Percentiles rank a stretch among this genome's conserved stretches.
phyloP scores from a whole-genome alignment of 2,888 invertebrate genomes.

The Napeogenes inachia region DNA sequence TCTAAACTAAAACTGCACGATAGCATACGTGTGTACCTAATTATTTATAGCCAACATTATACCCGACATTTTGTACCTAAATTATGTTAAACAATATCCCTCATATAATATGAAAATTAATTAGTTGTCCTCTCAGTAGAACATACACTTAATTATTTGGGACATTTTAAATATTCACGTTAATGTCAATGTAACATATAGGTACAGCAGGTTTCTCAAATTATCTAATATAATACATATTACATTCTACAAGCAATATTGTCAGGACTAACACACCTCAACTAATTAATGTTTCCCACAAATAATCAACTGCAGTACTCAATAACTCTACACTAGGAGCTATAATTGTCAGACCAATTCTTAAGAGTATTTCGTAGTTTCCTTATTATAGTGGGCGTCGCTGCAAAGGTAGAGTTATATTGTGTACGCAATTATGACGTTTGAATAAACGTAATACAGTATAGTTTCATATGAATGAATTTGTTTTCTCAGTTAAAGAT shows the following conservation, averaged over 20 bases:
- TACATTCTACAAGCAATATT: constrained; percentile 5
- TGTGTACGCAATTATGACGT: constrained; percentile 21
- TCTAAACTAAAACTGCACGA: too few species aligned
- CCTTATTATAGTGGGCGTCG: constrained; percentile 12
- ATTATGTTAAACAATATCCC: too few species aligned
- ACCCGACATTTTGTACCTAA: too few species aligned
- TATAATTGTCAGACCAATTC: constrained; percentile 25
- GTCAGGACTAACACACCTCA: constrained; percentile 15
- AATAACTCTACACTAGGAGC: constrained; percentile 23
- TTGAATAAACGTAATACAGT: constrained; percentile 16
- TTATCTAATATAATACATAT: neutral
- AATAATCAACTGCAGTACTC: constrained; percentile 17
- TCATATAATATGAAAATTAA: too few species aligned
- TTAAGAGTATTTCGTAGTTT: constrained; percentile 16
- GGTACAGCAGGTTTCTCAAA: neutral
- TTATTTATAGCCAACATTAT: too few species aligned
- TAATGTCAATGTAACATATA: neutral
- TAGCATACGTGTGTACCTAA: too few species aligned
- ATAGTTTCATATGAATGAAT: constrained; percentile 25
- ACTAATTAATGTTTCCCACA: constrained; percentile 21
- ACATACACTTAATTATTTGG: too few species aligned
- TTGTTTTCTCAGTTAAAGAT: constrained; percentile 27
- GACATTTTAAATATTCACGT: too few species aligned
- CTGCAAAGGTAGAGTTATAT: neutral
- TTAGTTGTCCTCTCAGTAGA: too few species aligned